A percentile compares a stretch with the other conserved stretches of the same genome.
Evolutionary conservation across 2,888 invertebrate genomes (phyloP).

Genomic region (Chloromyia formosa): DNA sequence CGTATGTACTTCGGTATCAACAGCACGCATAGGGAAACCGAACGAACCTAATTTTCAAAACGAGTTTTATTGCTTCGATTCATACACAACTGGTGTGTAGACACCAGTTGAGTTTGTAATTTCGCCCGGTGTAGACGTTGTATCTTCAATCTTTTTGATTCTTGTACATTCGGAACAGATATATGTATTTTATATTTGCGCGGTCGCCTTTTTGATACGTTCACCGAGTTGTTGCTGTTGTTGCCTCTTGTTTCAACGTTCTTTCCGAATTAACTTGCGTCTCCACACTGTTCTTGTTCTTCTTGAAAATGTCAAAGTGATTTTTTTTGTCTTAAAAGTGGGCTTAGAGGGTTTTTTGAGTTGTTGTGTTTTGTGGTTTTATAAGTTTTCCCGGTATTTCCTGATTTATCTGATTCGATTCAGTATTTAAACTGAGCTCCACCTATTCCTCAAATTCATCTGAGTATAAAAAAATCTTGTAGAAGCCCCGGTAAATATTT

Average conservation of each 20-base stretch:
- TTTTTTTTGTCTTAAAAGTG: no score
- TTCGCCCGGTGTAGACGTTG: constrained; percentile 31
- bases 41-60: constrained; percentile 27
- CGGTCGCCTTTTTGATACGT: no score
- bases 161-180: no score
- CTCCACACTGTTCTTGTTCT: constrained; percentile 10
- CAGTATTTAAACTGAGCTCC: no score
- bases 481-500: no score
- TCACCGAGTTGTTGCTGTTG: background rate
- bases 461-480: no score
- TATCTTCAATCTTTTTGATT: background rate
- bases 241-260: constrained; percentile 20
- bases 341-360: background rate
- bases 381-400: background rate
- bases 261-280: constrained; percentile 19
- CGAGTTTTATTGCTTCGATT: constrained; percentile 18
- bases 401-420: no score
- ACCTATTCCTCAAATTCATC: no score
- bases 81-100: background rate
- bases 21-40: constrained; percentile 3
- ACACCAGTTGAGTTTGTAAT: constrained; percentile 49
- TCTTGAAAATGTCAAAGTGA: constrained; percentile 37
- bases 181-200: background rate
- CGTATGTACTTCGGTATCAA: no score
- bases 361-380: background rate